Base-by-base conservation (phyloP, 2,888 invertebrate genomes). In the Heliconius sara region DNA sequence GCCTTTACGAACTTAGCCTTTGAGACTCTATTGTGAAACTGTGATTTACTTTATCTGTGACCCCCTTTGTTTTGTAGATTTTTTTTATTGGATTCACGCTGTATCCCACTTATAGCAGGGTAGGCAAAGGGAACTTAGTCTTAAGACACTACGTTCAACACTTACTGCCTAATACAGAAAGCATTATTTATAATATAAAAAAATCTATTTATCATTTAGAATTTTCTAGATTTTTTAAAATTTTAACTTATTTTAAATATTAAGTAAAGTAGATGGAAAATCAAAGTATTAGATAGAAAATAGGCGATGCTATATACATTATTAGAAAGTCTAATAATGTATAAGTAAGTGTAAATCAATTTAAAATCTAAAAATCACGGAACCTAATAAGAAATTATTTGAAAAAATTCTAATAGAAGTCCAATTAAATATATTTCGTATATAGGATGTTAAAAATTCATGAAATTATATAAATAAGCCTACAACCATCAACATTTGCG, bases 1-100 rank as follows among this genome's bases (percentile, higher is more conserved):
- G 87, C 89, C 89, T 86, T 87, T 85, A 87, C 87, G 57, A 67
- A 79, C 80, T 79, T 81, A 81, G 81, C 79, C 76, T 79, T 81
- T 79, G 76, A 78, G 81, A 71, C 81, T 66, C 78, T 79, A 74
- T 82, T 82, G 78, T 70, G 81, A 81, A 82, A 82, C 79, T 78
- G 66, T 72, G 80, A 52, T 68, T 78, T 81, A 81, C 73, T 68
- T 80, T 82, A 82, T 81, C 81, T 82, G 10, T 77, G 78, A 82
- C 79, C 81, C 65, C 65, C 76, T 74, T 79, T 74, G 52, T 76
- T 82, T 78, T 52, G 7, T 19, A 3, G 57, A 6, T 57, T 57
- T 57, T 57, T 57, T 57, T 57, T n/a, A 57, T 7, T 22, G 7
- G 57, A 22, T 57, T 22, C n/a, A 57, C 57, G n/a, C 60, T 60